Conservation (phyloP, 1,140 invertebrate species). For the Dendroctonus ponderosae region DNA sequence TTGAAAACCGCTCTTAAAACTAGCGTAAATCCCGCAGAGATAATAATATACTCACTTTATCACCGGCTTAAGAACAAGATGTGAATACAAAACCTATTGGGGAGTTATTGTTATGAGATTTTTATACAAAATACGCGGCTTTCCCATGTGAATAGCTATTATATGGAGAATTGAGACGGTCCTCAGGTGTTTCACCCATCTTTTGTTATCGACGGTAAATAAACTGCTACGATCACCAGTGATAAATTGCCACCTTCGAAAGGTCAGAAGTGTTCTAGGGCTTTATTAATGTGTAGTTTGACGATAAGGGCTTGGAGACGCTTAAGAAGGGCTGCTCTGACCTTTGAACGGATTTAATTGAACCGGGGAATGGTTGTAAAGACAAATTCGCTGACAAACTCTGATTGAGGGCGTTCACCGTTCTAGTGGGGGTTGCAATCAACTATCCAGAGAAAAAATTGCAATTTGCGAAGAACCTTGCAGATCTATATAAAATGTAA, state of each 20-base stretch:
- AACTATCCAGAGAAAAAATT: no score
- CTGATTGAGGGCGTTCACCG: background rate
- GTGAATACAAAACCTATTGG: slow-evolving; percentile 7
- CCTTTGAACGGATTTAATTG: slow-evolving; percentile 12
- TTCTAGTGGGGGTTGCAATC: no score
- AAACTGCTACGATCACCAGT: no score
- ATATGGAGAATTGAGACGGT: background rate
- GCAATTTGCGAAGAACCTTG: no score
- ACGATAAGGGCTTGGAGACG: slow-evolving; percentile 9
- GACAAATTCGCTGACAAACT: slow-evolving; percentile 6
- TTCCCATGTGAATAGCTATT: slow-evolving; percentile 5
- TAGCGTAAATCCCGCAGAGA: slow-evolving; percentile 5
- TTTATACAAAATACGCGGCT: slow-evolving; percentile 5
- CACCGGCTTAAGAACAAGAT: slow-evolving; percentile 8
- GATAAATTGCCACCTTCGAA: background rate
- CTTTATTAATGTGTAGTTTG: slow-evolving; percentile 24
- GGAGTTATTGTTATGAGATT: slow-evolving; percentile 5
- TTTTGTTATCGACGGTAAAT: no score
- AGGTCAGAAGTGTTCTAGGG: slow-evolving; percentile 9
- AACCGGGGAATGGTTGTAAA: slow-evolving; percentile 8
- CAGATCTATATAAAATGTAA: background rate
- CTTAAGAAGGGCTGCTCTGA: slow-evolving; percentile 6
- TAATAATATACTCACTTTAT: slow-evolving; percentile 6
- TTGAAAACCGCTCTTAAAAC: background rate
- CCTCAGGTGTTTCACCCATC: no score